These are phyloP conservation scores for Scolopax bukidnonensis DNA, from an alignment of 2,797 vertebrate species.

Conservation along the genomic window DNA sequence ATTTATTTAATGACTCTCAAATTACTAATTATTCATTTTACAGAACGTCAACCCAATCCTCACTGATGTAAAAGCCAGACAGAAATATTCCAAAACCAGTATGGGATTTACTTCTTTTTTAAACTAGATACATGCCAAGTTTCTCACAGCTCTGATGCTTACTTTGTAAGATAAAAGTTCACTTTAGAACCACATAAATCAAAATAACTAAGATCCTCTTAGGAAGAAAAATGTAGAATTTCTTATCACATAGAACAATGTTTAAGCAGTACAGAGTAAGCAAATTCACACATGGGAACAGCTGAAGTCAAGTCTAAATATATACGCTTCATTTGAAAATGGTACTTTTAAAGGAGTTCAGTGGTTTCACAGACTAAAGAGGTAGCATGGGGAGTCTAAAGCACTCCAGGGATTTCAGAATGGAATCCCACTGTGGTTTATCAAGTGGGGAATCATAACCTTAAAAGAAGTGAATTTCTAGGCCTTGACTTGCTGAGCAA, in stretches of 20 bases:
- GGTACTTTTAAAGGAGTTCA: constrained; percentile 56
- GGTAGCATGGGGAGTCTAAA: constrained; percentile 31
- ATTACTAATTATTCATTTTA: constrained; percentile 66
- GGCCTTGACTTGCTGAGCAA: constrained; percentile 60
- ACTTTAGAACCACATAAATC: constrained; percentile 59
- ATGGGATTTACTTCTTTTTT: not conserved
- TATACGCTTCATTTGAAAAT: constrained; percentile 48
- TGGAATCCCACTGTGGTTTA: constrained; percentile 58
- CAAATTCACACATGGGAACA: constrained; percentile 44
- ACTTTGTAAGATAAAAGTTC: constrained; percentile 59
- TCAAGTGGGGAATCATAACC: constrained; percentile 33
- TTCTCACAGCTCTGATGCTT: constrained; percentile 26
- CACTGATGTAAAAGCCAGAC: constrained; percentile 44
- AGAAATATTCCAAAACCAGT: constrained; percentile 50
- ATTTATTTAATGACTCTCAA: constrained; percentile 57
- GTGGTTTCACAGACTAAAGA: constrained; percentile 58
- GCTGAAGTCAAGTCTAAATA: constrained; percentile 44
- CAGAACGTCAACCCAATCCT: constrained; percentile 43
- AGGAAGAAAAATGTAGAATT: constrained; percentile 32
- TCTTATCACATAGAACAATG: constrained; percentile 45
- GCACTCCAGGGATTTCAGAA: constrained; percentile 58
- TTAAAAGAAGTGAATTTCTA: constrained; percentile 52
- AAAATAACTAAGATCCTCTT: constrained; percentile 27
- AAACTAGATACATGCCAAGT: constrained; percentile 45
- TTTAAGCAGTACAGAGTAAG: constrained; percentile 62